Evolutionary conservation across 2,888 invertebrate genomes (phyloP).

Genomic region (Hymenopus coronatus): DNA sequence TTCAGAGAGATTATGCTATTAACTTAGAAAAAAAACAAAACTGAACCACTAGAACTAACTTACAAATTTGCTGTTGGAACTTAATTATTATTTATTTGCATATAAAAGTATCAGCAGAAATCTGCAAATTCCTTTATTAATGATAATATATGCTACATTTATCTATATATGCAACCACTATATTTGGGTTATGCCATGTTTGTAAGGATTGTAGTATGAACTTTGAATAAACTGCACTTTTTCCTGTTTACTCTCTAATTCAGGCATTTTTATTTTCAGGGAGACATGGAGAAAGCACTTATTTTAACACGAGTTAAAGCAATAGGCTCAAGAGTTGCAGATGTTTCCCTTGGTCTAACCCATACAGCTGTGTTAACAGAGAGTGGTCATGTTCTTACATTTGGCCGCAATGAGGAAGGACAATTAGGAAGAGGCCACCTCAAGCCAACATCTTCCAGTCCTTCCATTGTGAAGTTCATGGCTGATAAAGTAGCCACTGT

Average conservation of each 20-base stretch:
- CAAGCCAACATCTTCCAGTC: constrained; percentile 43
- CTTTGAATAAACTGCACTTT: neutral
- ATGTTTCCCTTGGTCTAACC: constrained; percentile 57
- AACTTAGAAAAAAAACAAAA: too few species aligned
- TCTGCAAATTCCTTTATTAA: too few species aligned
- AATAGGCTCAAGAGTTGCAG: constrained; percentile 55
- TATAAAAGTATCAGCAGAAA: too few species aligned
- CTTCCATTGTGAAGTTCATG: constrained; percentile 49
- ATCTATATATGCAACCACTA: too few species aligned
- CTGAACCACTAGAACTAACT: too few species aligned
- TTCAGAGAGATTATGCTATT: too few species aligned
- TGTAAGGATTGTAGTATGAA: too few species aligned
- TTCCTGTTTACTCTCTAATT: neutral
- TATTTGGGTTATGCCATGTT: too few species aligned
- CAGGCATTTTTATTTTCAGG: neutral
- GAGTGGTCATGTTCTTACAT: constrained; percentile 60
- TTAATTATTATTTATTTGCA: too few species aligned
- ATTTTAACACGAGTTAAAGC: constrained; percentile 49
- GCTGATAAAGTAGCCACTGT: constrained; percentile 45
- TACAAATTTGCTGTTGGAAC: too few species aligned
- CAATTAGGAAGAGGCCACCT: constrained; percentile 58
- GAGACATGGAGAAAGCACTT: constrained; percentile 47
- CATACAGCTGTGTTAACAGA: constrained; percentile 63
- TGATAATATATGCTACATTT: too few species aligned
- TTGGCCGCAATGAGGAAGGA: constrained; percentile 63